These are phyloP conservation scores for Nephrocerus scutellatus DNA, from an alignment of 2,888 invertebrate species.

Conservation along the genomic window DNA sequence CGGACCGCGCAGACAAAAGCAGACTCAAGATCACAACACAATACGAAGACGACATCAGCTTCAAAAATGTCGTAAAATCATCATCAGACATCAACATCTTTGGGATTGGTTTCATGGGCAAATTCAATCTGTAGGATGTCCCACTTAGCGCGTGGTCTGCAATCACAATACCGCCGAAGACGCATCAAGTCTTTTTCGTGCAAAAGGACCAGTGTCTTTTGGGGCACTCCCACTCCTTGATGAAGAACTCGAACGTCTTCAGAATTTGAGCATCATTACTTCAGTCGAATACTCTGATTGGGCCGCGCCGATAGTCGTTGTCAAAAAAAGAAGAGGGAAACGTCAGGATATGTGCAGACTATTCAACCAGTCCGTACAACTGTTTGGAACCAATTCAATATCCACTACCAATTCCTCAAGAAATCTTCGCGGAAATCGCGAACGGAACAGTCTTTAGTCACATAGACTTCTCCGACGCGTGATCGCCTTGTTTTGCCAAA, in stretches of 20 bases:
- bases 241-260: constrained; percentile 9
- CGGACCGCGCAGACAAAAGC: constrained; percentile 6
- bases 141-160: neutral
- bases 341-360: no score
- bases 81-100: constrained; percentile 1
- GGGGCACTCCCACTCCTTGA: constrained; percentile 3
- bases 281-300: no score
- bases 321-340: no score
- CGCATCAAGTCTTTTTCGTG: neutral
- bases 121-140: constrained; percentile 1
- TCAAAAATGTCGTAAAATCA: neutral
- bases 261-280: constrained; percentile 3
- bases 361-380: constrained; percentile 6
- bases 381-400: constrained; percentile 3
- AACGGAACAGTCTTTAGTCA: no score
- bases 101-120: constrained; percentile 5
- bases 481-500: no score
- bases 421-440: no score
- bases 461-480: no score
- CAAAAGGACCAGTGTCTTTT: constrained; percentile 6
- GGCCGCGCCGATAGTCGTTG: no score
- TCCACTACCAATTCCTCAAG: constrained; percentile 7
- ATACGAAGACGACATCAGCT: constrained; percentile 5
- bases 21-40: constrained; percentile 3
- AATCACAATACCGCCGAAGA: constrained; percentile 2